Conservation (phyloP, 2,797 vertebrate genomes). For the Botia almorhae region DNA sequence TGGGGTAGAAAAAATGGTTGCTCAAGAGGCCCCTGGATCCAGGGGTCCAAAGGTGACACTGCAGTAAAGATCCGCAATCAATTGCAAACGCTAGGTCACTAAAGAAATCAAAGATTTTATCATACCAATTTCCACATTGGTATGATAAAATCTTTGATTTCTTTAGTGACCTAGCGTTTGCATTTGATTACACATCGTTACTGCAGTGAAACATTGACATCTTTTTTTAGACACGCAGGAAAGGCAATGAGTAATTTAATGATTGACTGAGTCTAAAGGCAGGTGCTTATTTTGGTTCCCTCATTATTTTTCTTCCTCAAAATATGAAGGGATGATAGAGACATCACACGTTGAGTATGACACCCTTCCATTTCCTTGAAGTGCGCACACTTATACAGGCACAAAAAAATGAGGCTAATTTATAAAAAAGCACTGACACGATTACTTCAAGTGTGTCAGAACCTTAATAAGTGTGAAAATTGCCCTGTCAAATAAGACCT, state of each 20-base stretch:
- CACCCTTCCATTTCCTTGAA: conserved; percentile 67
- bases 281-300: conserved; percentile 45
- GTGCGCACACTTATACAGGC: conserved; percentile 64
- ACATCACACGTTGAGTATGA: conserved; percentile 71
- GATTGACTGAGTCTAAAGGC: conserved; percentile 65
- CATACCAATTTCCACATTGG: conserved; percentile 22
- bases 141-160: conserved; percentile 21
- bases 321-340: conserved; percentile 69
- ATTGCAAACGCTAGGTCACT: too few relatives aligned
- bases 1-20: conserved; percentile 68
- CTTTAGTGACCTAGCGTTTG: conserved; percentile 8
- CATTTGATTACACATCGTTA: conserved; percentile 57
- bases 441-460: conserved; percentile 87
- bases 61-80: too few relatives aligned
- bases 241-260: conserved; percentile 53
- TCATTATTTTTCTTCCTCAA: conserved; percentile 36
- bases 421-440: conserved; percentile 81
- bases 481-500: conserved; percentile 84
- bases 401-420: conserved; percentile 77
- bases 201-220: conserved; percentile 43
- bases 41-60: conserved; percentile 49
- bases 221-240: conserved; percentile 25
- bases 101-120: too few relatives aligned
- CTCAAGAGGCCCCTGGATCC: conserved; percentile 31
- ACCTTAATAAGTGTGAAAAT: conserved; percentile 89